Evolutionary conservation across 2,888 invertebrate species (phyloP), one percentile per base, ranked within the genome.

Genomic region (Auanema sp.): DNA sequence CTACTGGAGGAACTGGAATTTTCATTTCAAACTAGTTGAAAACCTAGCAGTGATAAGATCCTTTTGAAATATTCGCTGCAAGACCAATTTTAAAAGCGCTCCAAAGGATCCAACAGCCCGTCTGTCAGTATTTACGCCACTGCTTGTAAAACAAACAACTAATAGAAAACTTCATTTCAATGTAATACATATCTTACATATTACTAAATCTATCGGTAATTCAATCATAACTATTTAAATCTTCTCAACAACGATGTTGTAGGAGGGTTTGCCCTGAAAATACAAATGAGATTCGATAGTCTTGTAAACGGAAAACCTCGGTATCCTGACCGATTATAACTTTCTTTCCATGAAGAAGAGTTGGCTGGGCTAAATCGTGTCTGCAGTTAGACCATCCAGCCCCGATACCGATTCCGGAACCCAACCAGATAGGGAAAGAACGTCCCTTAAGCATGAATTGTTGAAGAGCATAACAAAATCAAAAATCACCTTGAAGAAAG

Each of bases 351-450:
- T 82, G 84, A 6, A 80, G 71, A 25, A 83, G 75, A 71, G 80
- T 84, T 14, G 85, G 84, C 58, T 79, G 72, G 58, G 85, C 83
- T 62, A 88, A 85, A 64, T 89, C 89, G 82, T 89, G 87, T 86
- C 92, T 90, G 85, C 93, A 93, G 85, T 92, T 92, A 59, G 91
- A 89, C 86, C 91, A 91, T 54, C 92, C 93, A 87, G 92, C 89
- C 56, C 96, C 96, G 79, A 93, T 86, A 44, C 95, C 96, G 84
- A 92, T 89, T 59, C 94, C 94, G 72, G 90, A 88, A 43, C 94
- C 94, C 65, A 92, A 88, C 81, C 91, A 89, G 33, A 93, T 86
- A 1, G 95, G 95, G 93, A 93, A 95, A 80, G 89, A 87, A 85
- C 90, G 89, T 83, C 91, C 89, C 89, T 76, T 81, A 5, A 85